Evolutionary conservation across 2,113 vertebrate species (phyloP), one percentile per base, ranked within the genome.

Genomic region (Heterotilapia buettikoferi): DNA sequence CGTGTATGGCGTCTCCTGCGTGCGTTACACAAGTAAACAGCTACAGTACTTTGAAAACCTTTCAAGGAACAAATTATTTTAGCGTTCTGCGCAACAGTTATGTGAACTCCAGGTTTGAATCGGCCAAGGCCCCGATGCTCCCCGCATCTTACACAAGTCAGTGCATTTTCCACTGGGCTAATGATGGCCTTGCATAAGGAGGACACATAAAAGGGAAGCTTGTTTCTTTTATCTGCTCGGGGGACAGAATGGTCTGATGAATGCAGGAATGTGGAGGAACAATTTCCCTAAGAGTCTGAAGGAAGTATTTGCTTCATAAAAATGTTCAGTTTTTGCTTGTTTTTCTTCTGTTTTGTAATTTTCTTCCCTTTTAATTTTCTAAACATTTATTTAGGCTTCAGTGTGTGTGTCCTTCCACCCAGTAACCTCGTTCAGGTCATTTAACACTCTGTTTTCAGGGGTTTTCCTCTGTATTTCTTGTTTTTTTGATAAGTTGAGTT

Each of bases 151-250:
- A 88, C 45, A 36, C 90, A 90, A 93, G 89, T 82, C 59, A 2
- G 26, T 82, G 66, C 16, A 52, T 90, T 93, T 94, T 90, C 92
- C 91, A 87, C 78, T 52, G 68, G 82, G 73, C 91, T 92, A 92
- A 93, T 93, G 89, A 93, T 88, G 89, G 91, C 90, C 93, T 92
- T 93, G 92, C 88, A 89, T 90, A 93, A 93, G 86, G 85, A 90
- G 68, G 82, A 87, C 79, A 92, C 90, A 94, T 94, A 88, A 94
- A 95, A 95, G 92, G 38, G 54, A 89, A 87, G 86, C 82, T 90
- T 92, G 88, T 93, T 89, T 90, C 91, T 93, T 93, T 90, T 90
- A 90, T 95, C 94, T 92, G 91, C 88, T 84, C 33, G 86, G 87
- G 57, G 90, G 90, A 85, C 86, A 21, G 82, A 68, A 85, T 53